Percentiles rank a stretch among this genome's conserved stretches.
These are phyloP conservation scores for Eupeodes corollae DNA, from an alignment of 1,140 invertebrate species.

Conservation along the genomic window DNA sequence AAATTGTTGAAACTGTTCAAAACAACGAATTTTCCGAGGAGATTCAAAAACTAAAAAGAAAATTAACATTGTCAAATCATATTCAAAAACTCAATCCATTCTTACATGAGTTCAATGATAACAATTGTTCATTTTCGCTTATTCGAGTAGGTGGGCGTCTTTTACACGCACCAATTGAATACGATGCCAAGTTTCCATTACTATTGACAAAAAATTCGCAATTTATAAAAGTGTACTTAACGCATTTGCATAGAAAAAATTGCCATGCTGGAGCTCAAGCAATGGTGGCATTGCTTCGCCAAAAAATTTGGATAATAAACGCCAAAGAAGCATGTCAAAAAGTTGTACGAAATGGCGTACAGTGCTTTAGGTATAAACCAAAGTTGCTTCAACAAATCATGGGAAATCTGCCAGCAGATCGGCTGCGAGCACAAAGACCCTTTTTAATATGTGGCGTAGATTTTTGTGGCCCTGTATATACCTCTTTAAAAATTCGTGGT, in stretches of 20 bases:
- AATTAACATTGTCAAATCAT: too few species aligned
- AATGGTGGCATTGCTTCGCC: slow-evolving; percentile 1
- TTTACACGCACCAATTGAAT: slow-evolving; percentile 2
- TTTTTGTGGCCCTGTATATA: slow-evolving; percentile 7
- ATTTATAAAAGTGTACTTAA: slow-evolving; percentile 3
- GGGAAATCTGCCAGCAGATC: slow-evolving; percentile 2
- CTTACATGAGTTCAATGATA: too few species aligned
- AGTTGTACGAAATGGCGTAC: slow-evolving; percentile 4
- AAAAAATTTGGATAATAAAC: slow-evolving; percentile 6
- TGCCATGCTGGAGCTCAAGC: slow-evolving; percentile 4
- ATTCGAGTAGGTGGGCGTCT: slow-evolving; percentile 2
- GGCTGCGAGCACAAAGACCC: neutral
- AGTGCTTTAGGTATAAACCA: slow-evolving; percentile 5
- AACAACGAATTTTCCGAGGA: neutral
- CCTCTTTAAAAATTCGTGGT: slow-evolving; percentile 4
- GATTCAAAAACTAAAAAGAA: too few species aligned
- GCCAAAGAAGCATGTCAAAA: slow-evolving; percentile 2
- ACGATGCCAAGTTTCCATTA: slow-evolving; percentile 5
- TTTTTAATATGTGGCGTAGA: slow-evolving; percentile 8
- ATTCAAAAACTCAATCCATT: too few species aligned
- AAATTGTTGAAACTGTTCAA: slow-evolving; percentile 3
- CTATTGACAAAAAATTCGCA: slow-evolving; percentile 1
- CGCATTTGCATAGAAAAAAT: slow-evolving; percentile 3
- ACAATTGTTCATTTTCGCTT: neutral
- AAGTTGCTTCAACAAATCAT: slow-evolving; percentile 4